Evolutionary conservation across 1,140 invertebrate species (phyloP), one percentile per base, ranked within the genome.

Genomic region (Aphaenogaster ashmeadi): DNA sequence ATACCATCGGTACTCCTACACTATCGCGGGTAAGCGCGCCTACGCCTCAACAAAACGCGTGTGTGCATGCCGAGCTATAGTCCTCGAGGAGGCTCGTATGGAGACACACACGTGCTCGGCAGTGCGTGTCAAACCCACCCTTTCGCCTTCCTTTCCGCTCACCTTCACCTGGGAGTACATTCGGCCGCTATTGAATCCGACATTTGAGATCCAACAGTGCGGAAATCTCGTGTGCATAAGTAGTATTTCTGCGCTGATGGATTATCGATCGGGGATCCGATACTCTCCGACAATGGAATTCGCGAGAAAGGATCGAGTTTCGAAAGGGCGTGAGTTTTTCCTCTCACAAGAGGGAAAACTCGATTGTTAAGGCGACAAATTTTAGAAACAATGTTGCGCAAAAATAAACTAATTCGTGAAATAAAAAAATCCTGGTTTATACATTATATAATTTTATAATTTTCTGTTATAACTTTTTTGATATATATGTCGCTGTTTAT

Each of bases 51-150:
- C 21, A 56, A 71, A 66, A 27, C 47, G 74, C 58, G 88, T 86
- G 41, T 89, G 58, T 71, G 36, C 47, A 33, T 3, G 27, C 41
- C 21, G 13, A 50, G 41, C 18, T 69, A 27, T 69, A 58, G 27
- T 36, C 27, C 38, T 58, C 54, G 44, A 81, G 2, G 80, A 90
- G 79, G 0, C 27, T 33, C 33, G 21, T 13, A 50, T 69, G 52
- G 2, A 87, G 36, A 75, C 56, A 80, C 21, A 84, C 81, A 58
- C 62, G 33, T 83, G 71, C 50, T 86, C 71, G 60, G 52, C 64
- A 27, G 50, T 91, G 90, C 90, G 89, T 91, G 71, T 83, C 77
- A 84, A 91, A 90, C 89, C 21, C 36, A 91, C 90, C 89, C 89
- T 91, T 91, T 90, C 90, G 83, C 89, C 78, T 88, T 91, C 64